A percentile compares a stretch with the other conserved stretches of the same genome.
Evolutionary conservation across 2,797 vertebrate genomes (phyloP).

Genomic region (Gallinago stenura): DNA sequence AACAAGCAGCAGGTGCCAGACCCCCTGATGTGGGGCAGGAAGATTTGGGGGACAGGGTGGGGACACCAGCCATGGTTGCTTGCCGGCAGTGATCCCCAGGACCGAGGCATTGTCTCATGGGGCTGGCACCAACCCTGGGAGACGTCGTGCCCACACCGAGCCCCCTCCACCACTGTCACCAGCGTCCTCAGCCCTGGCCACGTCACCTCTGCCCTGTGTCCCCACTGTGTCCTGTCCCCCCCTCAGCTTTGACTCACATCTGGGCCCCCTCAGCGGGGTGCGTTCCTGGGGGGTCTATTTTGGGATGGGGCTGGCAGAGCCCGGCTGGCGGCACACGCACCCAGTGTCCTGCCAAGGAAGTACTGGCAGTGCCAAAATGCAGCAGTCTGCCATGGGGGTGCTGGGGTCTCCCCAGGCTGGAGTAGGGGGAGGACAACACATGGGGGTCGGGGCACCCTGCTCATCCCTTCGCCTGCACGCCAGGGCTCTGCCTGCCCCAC

Average conservation of each 20-base stretch:
- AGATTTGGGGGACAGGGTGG: too few relatives aligned
- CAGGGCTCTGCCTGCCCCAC: neutral
- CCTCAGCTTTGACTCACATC: neutral
- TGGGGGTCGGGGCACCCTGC: neutral
- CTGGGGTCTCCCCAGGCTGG: neutral
- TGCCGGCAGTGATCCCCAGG: fast-evolving
- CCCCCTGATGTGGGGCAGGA: neutral
- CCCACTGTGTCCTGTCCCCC: neutral
- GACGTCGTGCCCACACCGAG: fast-evolving
- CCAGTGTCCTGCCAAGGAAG: neutral
- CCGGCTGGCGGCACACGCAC: neutral
- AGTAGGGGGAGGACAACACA: too few relatives aligned
- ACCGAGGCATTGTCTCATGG: neutral
- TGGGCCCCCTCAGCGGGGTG: neutral
- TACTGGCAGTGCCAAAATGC: neutral
- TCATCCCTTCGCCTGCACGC: neutral
- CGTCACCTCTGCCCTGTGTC: fast-evolving
- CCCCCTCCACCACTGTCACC: too few relatives aligned
- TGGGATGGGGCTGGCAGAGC: neutral
- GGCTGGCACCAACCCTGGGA: neutral
- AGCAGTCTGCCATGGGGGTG: neutral
- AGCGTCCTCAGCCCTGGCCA: neutral
- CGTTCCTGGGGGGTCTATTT: neutral
- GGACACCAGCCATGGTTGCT: neutral
- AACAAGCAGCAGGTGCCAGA: neutral